Evolutionary conservation across 2,888 invertebrate genomes (phyloP).

Genomic region (Dasypogon diadema): DNA sequence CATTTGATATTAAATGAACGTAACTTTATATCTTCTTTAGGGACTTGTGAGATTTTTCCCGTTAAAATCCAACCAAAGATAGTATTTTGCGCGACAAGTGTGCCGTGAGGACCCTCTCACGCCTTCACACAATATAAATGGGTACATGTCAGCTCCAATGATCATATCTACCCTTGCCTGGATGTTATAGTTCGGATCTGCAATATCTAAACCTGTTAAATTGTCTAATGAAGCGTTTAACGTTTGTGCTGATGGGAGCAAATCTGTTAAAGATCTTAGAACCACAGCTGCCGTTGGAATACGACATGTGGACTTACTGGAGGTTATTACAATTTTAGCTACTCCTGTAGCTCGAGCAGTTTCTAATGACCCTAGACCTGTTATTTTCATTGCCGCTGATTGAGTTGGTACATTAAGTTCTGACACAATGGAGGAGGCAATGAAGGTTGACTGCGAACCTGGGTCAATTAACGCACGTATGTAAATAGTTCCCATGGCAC

Average conservation of each 20-base stretch:
- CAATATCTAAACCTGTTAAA: background rate
- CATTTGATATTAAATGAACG: background rate
- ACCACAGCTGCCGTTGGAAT: background rate
- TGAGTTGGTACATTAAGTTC: background rate
- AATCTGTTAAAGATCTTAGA: background rate
- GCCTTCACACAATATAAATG: background rate
- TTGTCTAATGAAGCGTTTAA: background rate
- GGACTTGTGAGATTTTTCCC: background rate
- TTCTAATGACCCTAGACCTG: background rate
- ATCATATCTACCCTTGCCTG: constrained; percentile 12
- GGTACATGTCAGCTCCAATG: constrained; percentile 7
- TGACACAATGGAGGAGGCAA: background rate
- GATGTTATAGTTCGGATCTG: constrained; percentile 8
- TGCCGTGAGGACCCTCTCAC: background rate
- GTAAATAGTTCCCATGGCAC: background rate
- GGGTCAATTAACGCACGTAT: background rate
- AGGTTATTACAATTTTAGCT: background rate
- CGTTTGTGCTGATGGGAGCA: background rate
- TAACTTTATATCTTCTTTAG: background rate
- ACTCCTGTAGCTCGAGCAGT: background rate
- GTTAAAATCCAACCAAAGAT: background rate
- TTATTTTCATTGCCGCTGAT: background rate
- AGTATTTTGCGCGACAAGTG: background rate
- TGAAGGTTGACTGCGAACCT: background rate
- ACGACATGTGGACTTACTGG: background rate